Base-by-base conservation (phyloP, 2,113 vertebrate genomes). In the Elephas maximus region DNA sequence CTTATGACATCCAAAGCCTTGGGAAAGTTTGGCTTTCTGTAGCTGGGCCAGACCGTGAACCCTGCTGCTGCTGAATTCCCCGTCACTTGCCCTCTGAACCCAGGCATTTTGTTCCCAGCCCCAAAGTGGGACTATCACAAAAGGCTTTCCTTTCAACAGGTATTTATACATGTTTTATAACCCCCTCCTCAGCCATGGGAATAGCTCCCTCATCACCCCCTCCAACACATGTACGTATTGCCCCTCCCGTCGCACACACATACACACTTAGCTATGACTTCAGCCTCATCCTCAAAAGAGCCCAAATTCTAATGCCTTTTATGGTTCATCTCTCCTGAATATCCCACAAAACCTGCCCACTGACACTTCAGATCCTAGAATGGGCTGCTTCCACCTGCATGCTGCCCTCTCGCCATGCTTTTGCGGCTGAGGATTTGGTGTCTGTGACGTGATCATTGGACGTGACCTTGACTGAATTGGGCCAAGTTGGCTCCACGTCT, bases 61-160 rank as follows among this genome's bases (percentile, higher is more conserved):
- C 62, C 44, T 45, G 18, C 5, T 45, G 80, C 88, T 79, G 1
- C 15, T 86, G 60, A 4, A 71, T 51, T 80, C 28, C 17, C 26
- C 53, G 78, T 37, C 37, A 71, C 21, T 77, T 76, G 24, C 12
- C 37, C 30, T 87, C 24, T 48, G 88, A 63, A 83, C 28, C 28
- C 6, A 23, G 24, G 37, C 45, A n/a, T 84, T 83, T 73, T 71
- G 24, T 60, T 90, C 71, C 53, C 8, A 78, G 77, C 20, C 86
- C 28, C 53, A 30, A 26, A 78, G n/a, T 48, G 62, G n/a, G 24
- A 51, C 23, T 83, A 74, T 57, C 67, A 23, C 37, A 78, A 74
- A 94, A 63, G 78, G 26, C 33, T 88, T 91, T 63, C 28, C 48
- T 94, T 51, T 60, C 18, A 97, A 76, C 14, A 51, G 78, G 71